These are phyloP conservation scores for Elysia chlorotica DNA, from an alignment of 1,140 invertebrate genomes.

Conservation along the genomic window DNA sequence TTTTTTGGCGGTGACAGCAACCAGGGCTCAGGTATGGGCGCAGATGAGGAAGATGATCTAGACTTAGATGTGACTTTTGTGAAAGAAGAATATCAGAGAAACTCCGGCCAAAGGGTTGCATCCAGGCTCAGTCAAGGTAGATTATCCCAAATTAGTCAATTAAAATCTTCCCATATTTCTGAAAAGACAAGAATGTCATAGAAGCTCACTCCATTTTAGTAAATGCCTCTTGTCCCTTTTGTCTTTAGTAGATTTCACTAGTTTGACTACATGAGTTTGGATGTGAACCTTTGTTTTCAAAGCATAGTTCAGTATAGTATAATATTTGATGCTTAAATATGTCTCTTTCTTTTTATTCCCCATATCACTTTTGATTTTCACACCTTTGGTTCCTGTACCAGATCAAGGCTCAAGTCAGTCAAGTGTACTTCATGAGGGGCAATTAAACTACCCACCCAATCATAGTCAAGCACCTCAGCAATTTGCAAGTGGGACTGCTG, in stretches of 20 bases:
- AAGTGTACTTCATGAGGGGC: constrained; percentile 8
- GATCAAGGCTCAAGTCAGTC: constrained; percentile 15
- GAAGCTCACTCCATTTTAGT: too few relatives aligned
- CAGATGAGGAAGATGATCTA: constrained; percentile 27
- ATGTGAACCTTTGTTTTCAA: too few relatives aligned
- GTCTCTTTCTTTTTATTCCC: background rate
- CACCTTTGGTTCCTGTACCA: background rate
- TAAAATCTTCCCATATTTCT: too few relatives aligned
- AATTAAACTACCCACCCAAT: constrained; percentile 6
- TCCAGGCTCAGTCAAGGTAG: constrained; percentile 23
- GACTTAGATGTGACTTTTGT: constrained; percentile 33
- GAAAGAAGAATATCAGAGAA: constrained; percentile 29
- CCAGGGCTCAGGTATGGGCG: constrained; percentile 23
- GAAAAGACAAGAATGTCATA: too few relatives aligned
- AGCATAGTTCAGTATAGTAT: too few relatives aligned
- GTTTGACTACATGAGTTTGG: too few relatives aligned
- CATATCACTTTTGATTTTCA: background rate
- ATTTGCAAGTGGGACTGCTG: constrained; percentile 15
- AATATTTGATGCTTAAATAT: background rate
- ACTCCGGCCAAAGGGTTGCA: constrained; percentile 10
- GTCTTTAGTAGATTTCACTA: too few relatives aligned
- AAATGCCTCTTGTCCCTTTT: too few relatives aligned
- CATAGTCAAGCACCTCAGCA: constrained; percentile 14
- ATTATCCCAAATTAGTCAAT: too few relatives aligned
- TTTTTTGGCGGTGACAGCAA: constrained; percentile 25